These are phyloP conservation scores for Plagiodera versicolora DNA, from an alignment of 2,888 invertebrate genomes.

Conservation along the genomic window DNA sequence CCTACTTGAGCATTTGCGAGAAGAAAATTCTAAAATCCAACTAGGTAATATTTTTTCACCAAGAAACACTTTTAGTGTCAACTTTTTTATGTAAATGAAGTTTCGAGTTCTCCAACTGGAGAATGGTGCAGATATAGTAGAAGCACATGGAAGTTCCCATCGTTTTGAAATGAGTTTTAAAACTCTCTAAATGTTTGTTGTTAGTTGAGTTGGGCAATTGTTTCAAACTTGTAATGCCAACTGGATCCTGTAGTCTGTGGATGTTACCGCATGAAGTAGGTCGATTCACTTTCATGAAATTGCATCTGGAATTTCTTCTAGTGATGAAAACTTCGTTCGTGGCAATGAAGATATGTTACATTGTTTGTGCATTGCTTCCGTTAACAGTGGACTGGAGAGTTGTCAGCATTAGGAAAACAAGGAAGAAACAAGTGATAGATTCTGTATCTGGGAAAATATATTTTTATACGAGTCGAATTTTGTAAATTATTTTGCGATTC, in stretches of 20 bases:
- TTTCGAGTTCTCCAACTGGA: constrained; percentile 15
- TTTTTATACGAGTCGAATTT: too few species aligned
- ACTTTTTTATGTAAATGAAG: constrained; percentile 21
- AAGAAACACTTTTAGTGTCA: constrained; percentile 6
- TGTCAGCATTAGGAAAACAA: too few species aligned
- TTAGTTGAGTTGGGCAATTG: constrained; percentile 29
- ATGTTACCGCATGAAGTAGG: not conserved
- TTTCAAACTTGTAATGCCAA: constrained; percentile 10
- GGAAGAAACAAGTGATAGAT: too few species aligned
- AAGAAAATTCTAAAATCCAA: not conserved
- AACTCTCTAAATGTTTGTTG: constrained; percentile 21
- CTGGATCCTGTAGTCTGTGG: not conserved
- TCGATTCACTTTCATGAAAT: not conserved
- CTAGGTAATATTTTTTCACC: not conserved
- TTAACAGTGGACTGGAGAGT: too few species aligned
- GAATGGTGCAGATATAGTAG: constrained; percentile 8
- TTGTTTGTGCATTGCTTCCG: too few species aligned
- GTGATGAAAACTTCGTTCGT: too few species aligned
- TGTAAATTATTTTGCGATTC: too few species aligned
- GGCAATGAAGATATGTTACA: too few species aligned
- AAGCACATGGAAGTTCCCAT: constrained; percentile 15
- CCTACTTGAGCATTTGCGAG: too few species aligned
- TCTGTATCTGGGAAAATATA: too few species aligned
- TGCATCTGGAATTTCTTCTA: too few species aligned
- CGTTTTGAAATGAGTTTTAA: constrained; percentile 18